phyloP scores from a whole-genome alignment of 2,888 invertebrate genomes.

The Pyrrhia umbra region DNA sequence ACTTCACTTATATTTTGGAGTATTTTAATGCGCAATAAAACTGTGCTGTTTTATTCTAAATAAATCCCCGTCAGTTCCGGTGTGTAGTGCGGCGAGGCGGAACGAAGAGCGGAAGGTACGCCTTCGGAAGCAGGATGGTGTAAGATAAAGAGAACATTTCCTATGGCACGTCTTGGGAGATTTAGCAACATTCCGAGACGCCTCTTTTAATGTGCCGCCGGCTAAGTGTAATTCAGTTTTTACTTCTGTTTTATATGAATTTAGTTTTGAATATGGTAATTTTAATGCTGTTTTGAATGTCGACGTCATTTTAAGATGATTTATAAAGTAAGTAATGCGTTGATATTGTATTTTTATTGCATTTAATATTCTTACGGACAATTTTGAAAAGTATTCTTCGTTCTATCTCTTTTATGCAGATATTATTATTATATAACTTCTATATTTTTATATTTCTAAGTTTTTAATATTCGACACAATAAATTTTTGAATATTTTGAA shows the following conservation, averaged over 20 bases:
- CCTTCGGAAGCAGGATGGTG: slow-evolving; percentile 88
- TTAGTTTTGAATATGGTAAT: slow-evolving; percentile 44
- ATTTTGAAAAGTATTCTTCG: too few species aligned
- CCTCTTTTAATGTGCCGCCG: slow-evolving; percentile 72
- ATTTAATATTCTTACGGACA: not conserved
- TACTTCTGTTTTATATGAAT: slow-evolving; percentile 33
- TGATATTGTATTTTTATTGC: not conserved
- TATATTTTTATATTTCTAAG: too few species aligned
- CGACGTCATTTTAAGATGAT: not conserved
- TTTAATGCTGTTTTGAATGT: slow-evolving; percentile 6
- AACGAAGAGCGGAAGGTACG: slow-evolving; percentile 84
- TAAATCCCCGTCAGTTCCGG: slow-evolving; percentile 84
- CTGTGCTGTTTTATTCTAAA: slow-evolving; percentile 78
- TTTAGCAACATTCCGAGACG: slow-evolving; percentile 85
- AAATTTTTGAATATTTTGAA: too few species aligned
- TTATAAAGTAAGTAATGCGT: not conserved
- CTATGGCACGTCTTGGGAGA: slow-evolving; percentile 87
- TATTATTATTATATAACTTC: too few species aligned
- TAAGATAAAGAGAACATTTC: slow-evolving; percentile 90
- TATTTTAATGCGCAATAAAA: slow-evolving; percentile 64
- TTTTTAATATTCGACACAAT: too few species aligned
- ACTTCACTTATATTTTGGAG: slow-evolving; percentile 18
- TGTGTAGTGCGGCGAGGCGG: slow-evolving; percentile 81
- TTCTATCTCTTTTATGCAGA: too few species aligned
- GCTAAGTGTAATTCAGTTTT: slow-evolving; percentile 73